These are phyloP conservation scores for Stenurella melanura DNA, from an alignment of 2,888 invertebrate species.

Conservation along the genomic window DNA sequence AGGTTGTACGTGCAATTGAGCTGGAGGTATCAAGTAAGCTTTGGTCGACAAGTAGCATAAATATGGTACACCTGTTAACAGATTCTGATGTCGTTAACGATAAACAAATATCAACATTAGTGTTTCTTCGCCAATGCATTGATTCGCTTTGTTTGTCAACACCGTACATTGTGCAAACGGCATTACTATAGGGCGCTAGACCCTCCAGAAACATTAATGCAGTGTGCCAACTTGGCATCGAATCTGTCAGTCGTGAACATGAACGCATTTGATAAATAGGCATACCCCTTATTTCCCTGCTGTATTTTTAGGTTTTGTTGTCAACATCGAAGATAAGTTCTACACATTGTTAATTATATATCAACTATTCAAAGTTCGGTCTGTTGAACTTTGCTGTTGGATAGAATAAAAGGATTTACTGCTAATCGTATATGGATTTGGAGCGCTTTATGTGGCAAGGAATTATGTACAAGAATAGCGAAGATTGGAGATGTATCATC, in stretches of 20 bases:
- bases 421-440: not conserved
- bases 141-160: not conserved
- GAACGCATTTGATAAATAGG: not conserved
- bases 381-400: not conserved
- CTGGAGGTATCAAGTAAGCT: too few relatives aligned
- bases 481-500: not conserved
- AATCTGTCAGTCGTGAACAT: not conserved
- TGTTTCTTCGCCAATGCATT: not conserved
- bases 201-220: not conserved
- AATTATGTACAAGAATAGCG: not conserved
- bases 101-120: too few relatives aligned
- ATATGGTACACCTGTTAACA: too few relatives aligned
- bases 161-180: not conserved
- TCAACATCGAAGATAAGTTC: not conserved
- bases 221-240: not conserved
- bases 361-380: not conserved
- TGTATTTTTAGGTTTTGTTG: not conserved
- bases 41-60: too few relatives aligned
- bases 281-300: not conserved
- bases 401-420: not conserved
- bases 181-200: not conserved
- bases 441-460: not conserved
- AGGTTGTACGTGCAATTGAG: too few relatives aligned
- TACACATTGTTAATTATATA: not conserved
- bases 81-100: too few relatives aligned